Evolutionary conservation across 2,888 invertebrate genomes (phyloP), one percentile per base, ranked within the genome.

Genomic region (Plebejus anna): DNA sequence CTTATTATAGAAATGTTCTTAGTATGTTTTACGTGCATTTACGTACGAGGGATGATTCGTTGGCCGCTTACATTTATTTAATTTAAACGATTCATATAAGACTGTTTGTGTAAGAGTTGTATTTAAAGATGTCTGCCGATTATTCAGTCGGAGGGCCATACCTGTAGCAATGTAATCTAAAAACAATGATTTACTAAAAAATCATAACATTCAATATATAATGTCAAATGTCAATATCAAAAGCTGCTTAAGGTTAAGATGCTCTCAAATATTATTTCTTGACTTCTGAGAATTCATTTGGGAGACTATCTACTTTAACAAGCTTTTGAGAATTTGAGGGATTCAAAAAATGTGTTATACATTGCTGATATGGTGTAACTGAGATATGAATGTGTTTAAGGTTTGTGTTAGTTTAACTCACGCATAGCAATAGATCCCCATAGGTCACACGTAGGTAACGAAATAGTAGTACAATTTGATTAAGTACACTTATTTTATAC

Each of bases 71-170:
- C 82, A 85, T 22, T 22, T 82, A 82, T 85, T 86, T 88, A 85
- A 82, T 86, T 88, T 83, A 85, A 84, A 81, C 84, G 85, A 89
- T 73, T 73, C 86, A 83, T 82, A 90, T 89, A 91, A 91, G 91
- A 92, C 91, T 92, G 91, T 88, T 87, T 87, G 90, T 80, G 87
- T 89, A 88, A 87, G 86, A 84, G 84, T 83, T 85, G 87, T 88
- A 87, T 87, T 89, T 86, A 80, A 78, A 88, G 88, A 86, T 85
- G 89, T 89, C 90, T 91, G 90, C 89, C 89, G 89, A 87, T 86
- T 85, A 72, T 72, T 42, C 47, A 72, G 13, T 51, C 22, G 22
- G 47, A 47, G 47, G n/a, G 42, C 42, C 71, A 71, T 38, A 47
- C 47, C 42, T 3, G 42, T 47, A 47, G 72, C 72, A 47, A 47